phyloP scores from a whole-genome alignment of 2,888 invertebrate species.

The Acanthoscelides obtectus region DNA sequence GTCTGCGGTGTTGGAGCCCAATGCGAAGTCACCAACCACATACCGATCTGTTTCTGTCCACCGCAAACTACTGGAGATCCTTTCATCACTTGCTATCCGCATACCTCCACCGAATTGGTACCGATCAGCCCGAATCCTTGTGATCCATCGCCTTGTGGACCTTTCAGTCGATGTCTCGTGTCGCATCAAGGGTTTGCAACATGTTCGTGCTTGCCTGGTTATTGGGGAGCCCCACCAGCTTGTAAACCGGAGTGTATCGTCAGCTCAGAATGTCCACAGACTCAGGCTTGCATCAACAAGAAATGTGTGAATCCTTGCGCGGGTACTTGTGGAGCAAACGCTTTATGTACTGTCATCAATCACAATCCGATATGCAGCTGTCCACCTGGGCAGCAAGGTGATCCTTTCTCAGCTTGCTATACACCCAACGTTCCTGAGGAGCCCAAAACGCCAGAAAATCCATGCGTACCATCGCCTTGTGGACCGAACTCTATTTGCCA shows the following conservation, averaged over 20 bases:
- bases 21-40: conserved; percentile 69
- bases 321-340: conserved; percentile 73
- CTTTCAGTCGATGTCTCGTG: conserved; percentile 70
- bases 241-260: conserved; percentile 83
- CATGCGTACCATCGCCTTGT: conserved; percentile 63
- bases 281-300: conserved; percentile 69
- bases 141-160: conserved; percentile 78
- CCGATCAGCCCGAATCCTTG: conserved; percentile 60
- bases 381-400: conserved; percentile 67
- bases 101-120: conserved; percentile 42
- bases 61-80: conserved; percentile 70
- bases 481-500: conserved; percentile 79
- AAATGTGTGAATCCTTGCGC: conserved; percentile 81
- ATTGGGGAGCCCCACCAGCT: conserved; percentile 73
- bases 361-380: conserved; percentile 86
- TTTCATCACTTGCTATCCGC: conserved; percentile 65
- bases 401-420: conserved; percentile 72
- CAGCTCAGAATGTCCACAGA: conserved; percentile 76
- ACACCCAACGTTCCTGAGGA: conserved; percentile 37
- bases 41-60: conserved; percentile 73
- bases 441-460: conserved; percentile 56
- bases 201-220: conserved; percentile 75
- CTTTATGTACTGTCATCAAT: conserved; percentile 73
- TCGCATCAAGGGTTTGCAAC: conserved; percentile 68
- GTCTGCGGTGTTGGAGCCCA: conserved; percentile 71